These are phyloP conservation scores for Heliconius aoede DNA, from an alignment of 2,888 invertebrate species.

Conservation along the genomic window DNA sequence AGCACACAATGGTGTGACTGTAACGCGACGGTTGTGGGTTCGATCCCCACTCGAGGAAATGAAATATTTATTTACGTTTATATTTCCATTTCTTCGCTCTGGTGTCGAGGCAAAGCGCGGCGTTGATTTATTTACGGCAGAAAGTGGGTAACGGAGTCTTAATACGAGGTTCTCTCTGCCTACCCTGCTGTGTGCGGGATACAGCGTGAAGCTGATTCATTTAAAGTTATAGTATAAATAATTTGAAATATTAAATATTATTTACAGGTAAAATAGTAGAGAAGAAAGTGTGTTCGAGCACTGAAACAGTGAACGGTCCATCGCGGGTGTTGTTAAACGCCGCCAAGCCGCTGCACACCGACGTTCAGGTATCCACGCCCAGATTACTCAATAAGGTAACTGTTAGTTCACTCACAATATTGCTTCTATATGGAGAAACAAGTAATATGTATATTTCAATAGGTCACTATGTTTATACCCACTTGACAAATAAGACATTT, in stretches of 20 bases:
- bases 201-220: too few relatives aligned
- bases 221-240: neutral
- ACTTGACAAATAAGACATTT: neutral
- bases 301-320: conserved; percentile 75
- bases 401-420: conserved; percentile 63
- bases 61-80: too few relatives aligned
- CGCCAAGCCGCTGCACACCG: conserved; percentile 72
- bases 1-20: too few relatives aligned
- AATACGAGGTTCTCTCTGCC: too few relatives aligned
- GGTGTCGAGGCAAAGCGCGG: too few relatives aligned
- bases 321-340: conserved; percentile 71
- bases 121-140: too few relatives aligned
- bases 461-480: neutral
- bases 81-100: too few relatives aligned
- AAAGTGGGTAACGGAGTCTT: too few relatives aligned
- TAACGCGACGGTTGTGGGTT: too few relatives aligned
- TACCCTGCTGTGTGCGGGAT: too few relatives aligned
- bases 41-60: too few relatives aligned
- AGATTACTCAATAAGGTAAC: conserved; percentile 83
- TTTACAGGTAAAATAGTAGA: conserved; percentile 86
- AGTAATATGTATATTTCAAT: neutral
- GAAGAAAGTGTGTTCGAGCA: conserved; percentile 84
- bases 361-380: conserved; percentile 82
- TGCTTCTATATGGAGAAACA: conserved; percentile 67
- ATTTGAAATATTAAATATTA: neutral